Evolutionary conservation across 2,888 invertebrate species (phyloP).

Genomic region (Sipha maydis): DNA sequence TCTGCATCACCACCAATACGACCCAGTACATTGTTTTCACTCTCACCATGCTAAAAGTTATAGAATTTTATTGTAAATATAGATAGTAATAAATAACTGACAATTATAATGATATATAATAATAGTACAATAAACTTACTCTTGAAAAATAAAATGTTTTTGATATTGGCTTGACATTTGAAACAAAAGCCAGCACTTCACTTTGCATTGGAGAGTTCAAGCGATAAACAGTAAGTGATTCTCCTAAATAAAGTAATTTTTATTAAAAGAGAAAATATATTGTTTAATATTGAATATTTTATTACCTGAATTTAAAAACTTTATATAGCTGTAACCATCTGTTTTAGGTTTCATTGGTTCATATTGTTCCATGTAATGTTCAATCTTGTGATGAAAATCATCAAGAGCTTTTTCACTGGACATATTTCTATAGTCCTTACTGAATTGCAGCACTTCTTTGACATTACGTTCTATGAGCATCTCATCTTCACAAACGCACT

Average conservation of each 20-base stretch:
- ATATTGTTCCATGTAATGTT: slow-evolving; percentile 84
- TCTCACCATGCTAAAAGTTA: slow-evolving; percentile 84
- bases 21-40: slow-evolving; percentile 89
- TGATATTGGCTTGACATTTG: slow-evolving; percentile 83
- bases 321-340: slow-evolving; percentile 71
- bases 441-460: slow-evolving; percentile 84
- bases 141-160: slow-evolving; percentile 90
- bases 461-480: slow-evolving; percentile 78
- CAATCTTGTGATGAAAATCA: slow-evolving; percentile 83
- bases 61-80: not conserved
- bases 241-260: slow-evolving; percentile 68
- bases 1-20: slow-evolving; percentile 91
- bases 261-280: not conserved
- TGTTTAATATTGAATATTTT: not conserved
- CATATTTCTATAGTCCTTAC: slow-evolving; percentile 87
- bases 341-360: slow-evolving; percentile 77
- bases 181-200: slow-evolving; percentile 86
- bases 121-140: slow-evolving; percentile 71
- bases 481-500: slow-evolving; percentile 88
- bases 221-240: slow-evolving; percentile 77
- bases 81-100: slow-evolving; percentile 61
- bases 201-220: slow-evolving; percentile 84
- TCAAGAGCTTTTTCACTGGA: slow-evolving; percentile 80
- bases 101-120: not conserved
- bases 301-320: slow-evolving; percentile 72